Base-by-base conservation (phyloP, 1,140 invertebrate genomes). In the Trinorchestia longiramus region DNA sequence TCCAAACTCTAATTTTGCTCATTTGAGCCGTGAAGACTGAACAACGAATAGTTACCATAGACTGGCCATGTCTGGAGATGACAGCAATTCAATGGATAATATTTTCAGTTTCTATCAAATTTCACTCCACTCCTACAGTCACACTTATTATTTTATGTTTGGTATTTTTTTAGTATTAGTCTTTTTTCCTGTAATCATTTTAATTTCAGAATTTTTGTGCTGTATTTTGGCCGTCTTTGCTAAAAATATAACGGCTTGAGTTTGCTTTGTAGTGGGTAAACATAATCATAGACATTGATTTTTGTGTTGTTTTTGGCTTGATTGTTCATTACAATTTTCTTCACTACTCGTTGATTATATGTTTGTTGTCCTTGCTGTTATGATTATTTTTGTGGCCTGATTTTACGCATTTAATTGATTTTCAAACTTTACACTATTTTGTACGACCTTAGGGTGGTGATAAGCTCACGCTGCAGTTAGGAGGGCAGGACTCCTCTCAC, bases 381-480 rank as follows among this genome's bases (percentile, higher is more conserved):
- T 94, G 92, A 41, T n/a, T 47, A 4, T 17, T 94, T 47, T 47
- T 45, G 41, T 19, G 19, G 43, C 36, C 40, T 45, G 6, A 47
- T 94, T 94, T 47, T 23, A 36, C 40, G 92, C 88, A 43, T 91
- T 42, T 15, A 8, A 43, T 91, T 42, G 43, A 42, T 42, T 91
- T 42, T 91, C 43, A 4, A 91, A 36, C 11, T 36, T 42, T 42
- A 91, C 41, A 91, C 28, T 94, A 43, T 41, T 90, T 90, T 43
- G 43, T 36, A 15, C 43, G 11, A 90, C 88, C 36, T 43, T 94
- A 94, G 92, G 92, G 92, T 28, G 92, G 92, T 40, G 92, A 94
- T 43, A 94, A 94, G 92, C 92, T 94, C 92, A 94, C 92, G 43
- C 43, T 94, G 43, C 92, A 94, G 43, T 47, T 94, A 94, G 92